phyloP scores from a whole-genome alignment of 2,888 invertebrate genomes.

The Caenorhabditis japonica region DNA sequence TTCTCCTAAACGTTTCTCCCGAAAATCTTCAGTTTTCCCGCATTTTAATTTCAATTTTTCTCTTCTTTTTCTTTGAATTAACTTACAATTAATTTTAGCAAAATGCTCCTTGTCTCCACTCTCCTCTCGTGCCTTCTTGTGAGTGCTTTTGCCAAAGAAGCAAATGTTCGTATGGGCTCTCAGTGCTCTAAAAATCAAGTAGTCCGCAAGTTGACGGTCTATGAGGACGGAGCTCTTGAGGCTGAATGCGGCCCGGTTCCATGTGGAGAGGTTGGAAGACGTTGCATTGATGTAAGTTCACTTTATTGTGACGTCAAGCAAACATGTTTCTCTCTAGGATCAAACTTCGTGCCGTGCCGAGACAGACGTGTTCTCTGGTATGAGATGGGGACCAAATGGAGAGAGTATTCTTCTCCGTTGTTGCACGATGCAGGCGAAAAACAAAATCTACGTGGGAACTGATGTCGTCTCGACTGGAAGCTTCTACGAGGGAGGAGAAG shows the following conservation, averaged over 20 bases:
- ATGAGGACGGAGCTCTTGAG: conserved; percentile 76
- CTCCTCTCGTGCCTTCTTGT: conserved; percentile 27
- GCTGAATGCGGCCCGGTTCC: conserved; percentile 77
- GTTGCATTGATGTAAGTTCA: conserved; percentile 53
- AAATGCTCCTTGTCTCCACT: conserved; percentile 30
- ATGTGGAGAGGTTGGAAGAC: conserved; percentile 69
- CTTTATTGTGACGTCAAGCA: background rate
- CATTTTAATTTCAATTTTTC: conserved; percentile 9
- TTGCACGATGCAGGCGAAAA: conserved; percentile 64
- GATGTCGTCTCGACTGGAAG: conserved; percentile 72
- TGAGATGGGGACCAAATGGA: conserved; percentile 75
- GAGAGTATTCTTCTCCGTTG: conserved; percentile 74
- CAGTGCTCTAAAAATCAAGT: conserved; percentile 74
- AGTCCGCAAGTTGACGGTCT: conserved; percentile 75
- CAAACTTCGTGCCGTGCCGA: conserved; percentile 65
- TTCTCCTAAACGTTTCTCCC: conserved; percentile 2
- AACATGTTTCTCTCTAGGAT: conserved; percentile 36
- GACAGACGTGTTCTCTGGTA: conserved; percentile 71
- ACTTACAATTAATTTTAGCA: conserved; percentile 6
- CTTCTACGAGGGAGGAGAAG: conserved; percentile 74
- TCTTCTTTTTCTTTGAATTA: background rate
- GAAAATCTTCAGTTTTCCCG: conserved; percentile 11
- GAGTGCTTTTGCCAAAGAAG: conserved; percentile 25
- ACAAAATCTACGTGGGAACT: conserved; percentile 75
- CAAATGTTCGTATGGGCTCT: conserved; percentile 53